A percentile compares a stretch with the other conserved stretches of the same genome.
phyloP scores from a whole-genome alignment of 2,113 vertebrate genomes.

The Erinaceus europaeus region DNA sequence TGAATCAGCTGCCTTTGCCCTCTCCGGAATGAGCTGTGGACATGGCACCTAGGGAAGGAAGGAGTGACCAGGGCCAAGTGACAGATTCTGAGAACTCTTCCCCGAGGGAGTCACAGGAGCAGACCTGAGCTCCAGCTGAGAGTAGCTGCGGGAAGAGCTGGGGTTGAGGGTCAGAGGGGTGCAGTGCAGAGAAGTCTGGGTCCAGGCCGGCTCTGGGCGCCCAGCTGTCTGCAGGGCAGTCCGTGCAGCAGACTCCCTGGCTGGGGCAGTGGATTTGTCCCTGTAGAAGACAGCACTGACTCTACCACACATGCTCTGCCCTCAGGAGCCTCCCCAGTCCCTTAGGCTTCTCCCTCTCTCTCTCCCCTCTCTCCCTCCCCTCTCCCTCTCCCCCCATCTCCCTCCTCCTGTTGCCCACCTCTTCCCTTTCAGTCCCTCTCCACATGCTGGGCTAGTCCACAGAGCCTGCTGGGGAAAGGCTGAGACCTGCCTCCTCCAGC shows the following conservation, averaged over 20 bases:
- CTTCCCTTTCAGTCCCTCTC: background rate
- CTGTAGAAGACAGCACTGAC: background rate
- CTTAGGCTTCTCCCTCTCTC: background rate
- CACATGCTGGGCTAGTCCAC: background rate
- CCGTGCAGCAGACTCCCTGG: background rate
- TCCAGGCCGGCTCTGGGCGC: background rate
- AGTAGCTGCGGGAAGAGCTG: background rate
- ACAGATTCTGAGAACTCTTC: constrained; percentile 14
- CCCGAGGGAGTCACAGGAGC: background rate
- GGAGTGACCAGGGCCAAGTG: background rate
- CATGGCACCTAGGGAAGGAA: constrained; percentile 12
- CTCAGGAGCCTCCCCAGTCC: background rate
- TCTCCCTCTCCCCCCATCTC: background rate
- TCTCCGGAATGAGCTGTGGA: background rate
- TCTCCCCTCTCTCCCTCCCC: no score
- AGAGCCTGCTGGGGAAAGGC: background rate
- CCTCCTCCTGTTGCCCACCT: background rate
- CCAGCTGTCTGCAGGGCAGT: background rate
- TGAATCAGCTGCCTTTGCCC: background rate
- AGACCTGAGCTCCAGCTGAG: background rate
- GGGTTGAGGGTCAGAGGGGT: background rate
- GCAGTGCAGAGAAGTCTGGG: background rate
- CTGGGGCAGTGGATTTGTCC: background rate
- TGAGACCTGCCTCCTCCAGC: background rate
- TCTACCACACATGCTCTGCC: background rate